Evolutionary conservation across 2,113 vertebrate species (phyloP).

Genomic region (Promerops cafer): DNA sequence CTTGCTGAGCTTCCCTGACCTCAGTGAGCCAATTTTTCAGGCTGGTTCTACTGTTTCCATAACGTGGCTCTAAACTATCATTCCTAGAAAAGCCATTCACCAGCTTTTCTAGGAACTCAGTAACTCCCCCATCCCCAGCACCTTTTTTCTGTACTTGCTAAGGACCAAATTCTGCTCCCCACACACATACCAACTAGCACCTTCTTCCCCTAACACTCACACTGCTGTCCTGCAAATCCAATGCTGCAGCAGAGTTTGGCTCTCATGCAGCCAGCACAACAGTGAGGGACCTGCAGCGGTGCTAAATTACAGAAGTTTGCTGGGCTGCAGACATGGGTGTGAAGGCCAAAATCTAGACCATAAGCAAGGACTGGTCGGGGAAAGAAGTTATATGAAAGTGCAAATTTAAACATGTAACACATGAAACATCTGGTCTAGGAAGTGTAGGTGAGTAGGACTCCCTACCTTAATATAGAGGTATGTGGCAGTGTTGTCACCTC

Average conservation of each 20-base stretch:
- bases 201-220: neutral
- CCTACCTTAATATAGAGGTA: neutral
- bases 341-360: neutral
- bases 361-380: neutral
- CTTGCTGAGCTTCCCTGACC: neutral
- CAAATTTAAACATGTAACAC: neutral
- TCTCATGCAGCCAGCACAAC: neutral
- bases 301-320: neutral
- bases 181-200: neutral
- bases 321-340: neutral
- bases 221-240: fast-evolving
- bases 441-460: neutral
- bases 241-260: no score
- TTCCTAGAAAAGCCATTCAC: neutral
- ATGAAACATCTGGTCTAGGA: neutral
- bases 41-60: neutral
- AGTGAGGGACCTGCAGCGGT: neutral
- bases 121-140: neutral
- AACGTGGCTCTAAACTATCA: neutral
- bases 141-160: neutral
- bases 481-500: neutral
- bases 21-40: neutral
- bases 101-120: neutral
- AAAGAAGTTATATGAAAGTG: neutral
- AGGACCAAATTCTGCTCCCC: neutral